phyloP scores from a whole-genome alignment of 1,140 invertebrate species.

The Phocides pigmalion region DNA sequence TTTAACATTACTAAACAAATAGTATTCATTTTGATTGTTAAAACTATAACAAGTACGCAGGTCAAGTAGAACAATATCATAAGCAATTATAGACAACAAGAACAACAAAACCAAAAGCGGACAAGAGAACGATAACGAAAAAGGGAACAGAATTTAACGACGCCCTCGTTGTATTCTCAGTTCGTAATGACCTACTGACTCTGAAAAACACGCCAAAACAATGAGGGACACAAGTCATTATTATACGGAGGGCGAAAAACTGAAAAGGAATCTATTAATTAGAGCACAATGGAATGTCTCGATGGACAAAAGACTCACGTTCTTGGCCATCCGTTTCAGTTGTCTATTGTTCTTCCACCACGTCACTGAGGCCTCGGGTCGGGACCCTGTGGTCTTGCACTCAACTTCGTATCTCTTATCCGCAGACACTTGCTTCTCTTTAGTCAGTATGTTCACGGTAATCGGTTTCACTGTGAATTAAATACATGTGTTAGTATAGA shows the following conservation, averaged over 20 bases:
- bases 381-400: slow-evolving; percentile 91
- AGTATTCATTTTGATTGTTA: neutral
- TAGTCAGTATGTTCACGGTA: slow-evolving; percentile 90
- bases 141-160: slow-evolving; percentile 16
- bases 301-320: slow-evolving; percentile 85
- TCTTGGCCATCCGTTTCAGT: slow-evolving; percentile 90
- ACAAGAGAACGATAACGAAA: slow-evolving; percentile 18
- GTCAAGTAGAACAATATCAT: neutral
- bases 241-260: slow-evolving; percentile 38
- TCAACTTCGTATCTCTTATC: slow-evolving; percentile 93
- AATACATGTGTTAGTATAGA: slow-evolving; percentile 20
- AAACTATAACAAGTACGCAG: neutral
- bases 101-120: slow-evolving; percentile 11
- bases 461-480: slow-evolving; percentile 91
- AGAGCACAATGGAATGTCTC: slow-evolving; percentile 55
- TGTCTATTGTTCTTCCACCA: slow-evolving; percentile 94
- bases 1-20: too few species aligned
- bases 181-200: slow-evolving; percentile 21
- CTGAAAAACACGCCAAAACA: slow-evolving; percentile 42
- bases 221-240: slow-evolving; percentile 42
- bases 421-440: slow-evolving; percentile 90
- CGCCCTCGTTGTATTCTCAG: slow-evolving; percentile 13
- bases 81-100: slow-evolving; percentile 21
- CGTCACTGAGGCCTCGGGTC: slow-evolving; percentile 92
- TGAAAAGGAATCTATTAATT: slow-evolving; percentile 72